Base-by-base conservation (phyloP, 1,140 invertebrate species). In the Caenorhabditis briggsae region DNA sequence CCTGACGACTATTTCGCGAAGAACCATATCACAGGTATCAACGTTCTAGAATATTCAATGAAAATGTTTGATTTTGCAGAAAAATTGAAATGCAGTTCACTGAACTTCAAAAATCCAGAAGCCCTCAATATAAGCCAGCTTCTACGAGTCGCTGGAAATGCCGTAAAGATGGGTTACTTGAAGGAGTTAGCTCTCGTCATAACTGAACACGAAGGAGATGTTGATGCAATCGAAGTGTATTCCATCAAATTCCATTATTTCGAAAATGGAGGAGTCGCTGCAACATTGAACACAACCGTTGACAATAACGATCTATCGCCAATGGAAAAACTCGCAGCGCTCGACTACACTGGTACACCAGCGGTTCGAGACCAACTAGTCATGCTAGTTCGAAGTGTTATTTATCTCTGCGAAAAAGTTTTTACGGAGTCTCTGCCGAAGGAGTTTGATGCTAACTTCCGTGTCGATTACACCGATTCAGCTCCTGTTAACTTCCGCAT, bases 171-270 rank as follows among this genome's bases (percentile, higher is more conserved):
- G 1, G 46, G 46, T 8, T 78, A 50, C n/a, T 9, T 78, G n/a
- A 78, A 78, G 18, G n/a, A 78, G n/a, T 2, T 78, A 23, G 12
- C 70, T 53, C 70, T 78, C 1, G 70, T 78, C 3, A 78, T 78
- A 12, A 78, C 46, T 43, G 33, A 50, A 18, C n/a, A 50, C 16
- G 70, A 78, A 50, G 46, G 33, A 6, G 70, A 78, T n/a, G 46
- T n/a, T 11, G 70, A 78, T 23, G 70, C 70, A 12, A 78, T 78
- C n/a, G 70, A 78, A 78, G 70, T 50, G 11, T 78, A 50, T 14
- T 78, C 70, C 9, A 20, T 78, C 46, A 20, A 50, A 46, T 78
- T 78, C n/a, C 20, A 20, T 43, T 78, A 78, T 23, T 50, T 78
- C 11, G 20, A 78, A 5, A 23, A 78, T 53, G 65, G 65, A n/a